A percentile compares a stretch with the other conserved stretches of the same genome.
Conservation (phyloP, 2,113 vertebrate species). For the Pseudonaja textilis region DNA sequence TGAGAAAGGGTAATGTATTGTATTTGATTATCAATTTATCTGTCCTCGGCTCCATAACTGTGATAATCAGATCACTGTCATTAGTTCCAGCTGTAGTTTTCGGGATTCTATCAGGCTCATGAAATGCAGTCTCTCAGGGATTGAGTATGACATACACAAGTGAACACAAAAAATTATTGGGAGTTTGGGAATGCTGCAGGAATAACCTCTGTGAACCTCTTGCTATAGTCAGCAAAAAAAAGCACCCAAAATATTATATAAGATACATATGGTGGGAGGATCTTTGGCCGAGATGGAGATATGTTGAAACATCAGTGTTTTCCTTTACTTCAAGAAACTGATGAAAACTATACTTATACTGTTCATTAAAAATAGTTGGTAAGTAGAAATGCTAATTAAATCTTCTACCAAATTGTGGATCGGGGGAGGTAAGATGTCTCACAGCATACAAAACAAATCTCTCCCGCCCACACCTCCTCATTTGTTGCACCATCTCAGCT, state of each 20-base stretch:
- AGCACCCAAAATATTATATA: background rate
- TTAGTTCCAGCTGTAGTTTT: background rate
- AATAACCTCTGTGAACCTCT: background rate
- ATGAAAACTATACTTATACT: background rate
- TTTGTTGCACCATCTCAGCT: background rate
- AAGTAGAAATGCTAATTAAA: background rate
- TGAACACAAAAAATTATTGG: background rate
- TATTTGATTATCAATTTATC: background rate
- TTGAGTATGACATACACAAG: background rate
- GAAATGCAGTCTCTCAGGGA: background rate
- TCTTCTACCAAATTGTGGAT: background rate
- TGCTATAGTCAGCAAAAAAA: background rate
- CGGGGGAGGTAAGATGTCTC: background rate
- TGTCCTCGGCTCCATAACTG: background rate
- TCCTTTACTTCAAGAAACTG: background rate
- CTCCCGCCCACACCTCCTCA: background rate
- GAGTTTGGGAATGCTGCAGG: background rate
- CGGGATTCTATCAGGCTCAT: background rate
- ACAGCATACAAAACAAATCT: background rate
- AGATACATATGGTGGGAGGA: background rate
- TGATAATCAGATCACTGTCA: background rate
- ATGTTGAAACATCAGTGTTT: background rate
- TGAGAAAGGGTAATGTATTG: background rate
- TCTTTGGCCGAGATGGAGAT: background rate
- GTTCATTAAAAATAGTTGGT: background rate